Evolutionary conservation across 2,797 vertebrate genomes (phyloP), one percentile per base, ranked within the genome.

Genomic region (Muscicapa striata): DNA sequence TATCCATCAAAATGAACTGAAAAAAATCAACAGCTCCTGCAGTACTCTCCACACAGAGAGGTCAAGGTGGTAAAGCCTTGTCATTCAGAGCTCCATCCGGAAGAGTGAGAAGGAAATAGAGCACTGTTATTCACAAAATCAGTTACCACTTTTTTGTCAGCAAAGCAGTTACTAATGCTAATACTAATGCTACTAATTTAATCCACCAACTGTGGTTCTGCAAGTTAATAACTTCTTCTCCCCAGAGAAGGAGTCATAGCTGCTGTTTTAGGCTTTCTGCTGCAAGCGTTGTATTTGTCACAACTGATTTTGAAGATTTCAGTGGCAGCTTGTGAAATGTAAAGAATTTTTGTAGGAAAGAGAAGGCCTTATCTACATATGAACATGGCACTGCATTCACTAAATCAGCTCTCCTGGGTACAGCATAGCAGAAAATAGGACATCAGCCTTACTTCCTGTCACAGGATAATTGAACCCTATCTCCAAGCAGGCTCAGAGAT

Each of bases 401-500:
- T 67, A 72, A 75, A 51, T 78, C 27, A 38, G 10, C 17, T 77
- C 5, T 84, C 11, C 34, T 75, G 58, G 19, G 45, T 81, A 36
- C 15, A 76, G 24, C 14, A 16, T 14, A 86, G 29, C n/a, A 84
- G 52, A 55, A 89, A 81, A 91, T 30, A 92, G 63, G 52, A 41
- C 34, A 43, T 58, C 38, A 87, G 18, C 70, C 15, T 78, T 69
- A 21, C 20, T 75, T 73, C 17, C 20, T 76, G 49, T 63, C 21
- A 13, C 0, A 0, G 18, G 23, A 45, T 73, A 74, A 45, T n/a
- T 2, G 3, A 45, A 66, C 10, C 34, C 43, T 3, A 1, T 64
- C 38, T 92, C 24, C 24, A 80, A 24, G 55, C 18, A 80, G 32
- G 21, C 27, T 84, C 16, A 45, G 59, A 87, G 61, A 20, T 34